phyloP scores from a whole-genome alignment of 2,888 invertebrate genomes.

The Rotaria sp. region DNA sequence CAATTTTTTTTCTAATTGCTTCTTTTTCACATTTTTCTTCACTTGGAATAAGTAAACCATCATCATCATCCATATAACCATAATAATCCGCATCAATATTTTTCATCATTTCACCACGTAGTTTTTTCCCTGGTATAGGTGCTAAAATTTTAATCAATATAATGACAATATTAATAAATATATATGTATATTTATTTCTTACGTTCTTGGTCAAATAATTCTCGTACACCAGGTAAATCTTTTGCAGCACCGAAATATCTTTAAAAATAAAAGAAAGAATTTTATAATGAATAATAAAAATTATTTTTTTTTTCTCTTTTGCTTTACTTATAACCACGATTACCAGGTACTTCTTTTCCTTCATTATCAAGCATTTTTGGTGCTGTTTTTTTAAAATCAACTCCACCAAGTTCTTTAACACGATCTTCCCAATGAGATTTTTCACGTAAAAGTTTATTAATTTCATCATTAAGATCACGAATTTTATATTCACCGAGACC shows the following conservation, averaged over 20 bases:
- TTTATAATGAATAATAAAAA: background rate
- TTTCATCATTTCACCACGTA: slow-evolving; percentile 89
- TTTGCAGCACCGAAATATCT: slow-evolving; percentile 87
- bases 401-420: slow-evolving; percentile 86
- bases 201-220: slow-evolving; percentile 78
- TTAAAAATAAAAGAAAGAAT: slow-evolving; percentile 31
- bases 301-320: background rate
- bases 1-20: slow-evolving; percentile 37
- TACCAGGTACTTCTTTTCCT: slow-evolving; percentile 85
- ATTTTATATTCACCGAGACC: slow-evolving; percentile 97
- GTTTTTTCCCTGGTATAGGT: slow-evolving; percentile 78
- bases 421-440: slow-evolving; percentile 96
- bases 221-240: slow-evolving; percentile 91
- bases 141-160: slow-evolving; percentile 56
- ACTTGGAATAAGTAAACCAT: slow-evolving; percentile 80
- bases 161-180: background rate
- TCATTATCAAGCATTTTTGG: slow-evolving; percentile 51
- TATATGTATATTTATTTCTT: slow-evolving; percentile 42
- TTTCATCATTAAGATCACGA: slow-evolving; percentile 95
- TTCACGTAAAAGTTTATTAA: slow-evolving; percentile 88
- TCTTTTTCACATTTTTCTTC: slow-evolving; percentile 73
- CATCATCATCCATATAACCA: slow-evolving; percentile 95
- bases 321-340: slow-evolving; percentile 89
- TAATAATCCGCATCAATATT: slow-evolving; percentile 98
- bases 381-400: slow-evolving; percentile 74